phyloP scores from a whole-genome alignment of 2,888 invertebrate species.

The Malachius bipustulatus region DNA sequence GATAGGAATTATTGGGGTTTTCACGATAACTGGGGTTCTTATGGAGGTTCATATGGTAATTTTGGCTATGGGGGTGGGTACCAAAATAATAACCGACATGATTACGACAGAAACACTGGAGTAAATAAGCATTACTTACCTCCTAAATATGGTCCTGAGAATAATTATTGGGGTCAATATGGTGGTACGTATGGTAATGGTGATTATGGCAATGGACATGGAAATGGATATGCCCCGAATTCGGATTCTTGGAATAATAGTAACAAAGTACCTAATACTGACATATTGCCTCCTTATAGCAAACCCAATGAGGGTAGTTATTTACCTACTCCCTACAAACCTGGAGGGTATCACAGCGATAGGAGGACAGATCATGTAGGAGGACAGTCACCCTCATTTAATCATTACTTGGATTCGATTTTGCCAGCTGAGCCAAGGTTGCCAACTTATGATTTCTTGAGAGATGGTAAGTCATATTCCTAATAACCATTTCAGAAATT shows the following conservation, averaged over 20 bases:
- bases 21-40: conserved; percentile 43
- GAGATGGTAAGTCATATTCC: conserved; percentile 31
- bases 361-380: conserved; percentile 19
- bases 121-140: conserved; percentile 24
- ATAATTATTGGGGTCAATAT: conserved; percentile 34
- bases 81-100: conserved; percentile 15
- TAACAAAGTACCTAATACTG: background rate
- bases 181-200: conserved; percentile 31
- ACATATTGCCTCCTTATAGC: conserved; percentile 6
- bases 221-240: conserved; percentile 18
- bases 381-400: conserved; percentile 25
- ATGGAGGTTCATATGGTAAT: conserved; percentile 49
- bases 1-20: conserved; percentile 28
- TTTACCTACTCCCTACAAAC: background rate
- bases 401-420: conserved; percentile 20
- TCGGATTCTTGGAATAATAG: conserved; percentile 1
- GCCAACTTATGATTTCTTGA: conserved; percentile 25
- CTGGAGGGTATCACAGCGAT: conserved; percentile 4
- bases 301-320: conserved; percentile 11
- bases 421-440: conserved; percentile 26
- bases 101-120: conserved; percentile 12
- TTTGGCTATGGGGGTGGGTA: conserved; percentile 22
- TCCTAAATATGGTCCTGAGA: conserved; percentile 28
- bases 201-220: conserved; percentile 20
- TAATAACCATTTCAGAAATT: no score